Percentiles rank a stretch among this genome's conserved stretches.
Conservation (phyloP, 2,113 vertebrate species). For the Ctenomys sociabilis region DNA sequence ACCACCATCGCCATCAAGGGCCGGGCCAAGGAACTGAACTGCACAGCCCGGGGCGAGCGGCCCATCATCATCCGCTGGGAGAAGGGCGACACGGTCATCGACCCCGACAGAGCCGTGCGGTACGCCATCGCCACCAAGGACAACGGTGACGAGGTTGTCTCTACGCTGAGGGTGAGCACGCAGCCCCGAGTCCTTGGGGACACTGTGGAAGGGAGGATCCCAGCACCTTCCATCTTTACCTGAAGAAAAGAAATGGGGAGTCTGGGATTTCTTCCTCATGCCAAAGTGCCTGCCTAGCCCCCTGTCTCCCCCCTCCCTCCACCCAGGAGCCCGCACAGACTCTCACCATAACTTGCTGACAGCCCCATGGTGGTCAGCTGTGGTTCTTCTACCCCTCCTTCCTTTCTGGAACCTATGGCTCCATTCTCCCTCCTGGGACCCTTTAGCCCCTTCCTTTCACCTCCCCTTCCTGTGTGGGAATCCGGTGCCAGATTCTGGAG, state of each 20-base stretch:
- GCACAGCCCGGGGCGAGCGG: conserved; percentile 95
- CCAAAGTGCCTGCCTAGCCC: background rate
- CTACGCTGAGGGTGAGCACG: conserved; percentile 93
- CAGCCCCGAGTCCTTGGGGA: background rate
- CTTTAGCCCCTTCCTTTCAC: background rate
- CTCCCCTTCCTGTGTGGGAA: background rate
- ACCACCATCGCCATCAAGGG: conserved; percentile 99
- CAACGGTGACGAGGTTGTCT: conserved; percentile 96
- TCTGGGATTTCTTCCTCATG: background rate
- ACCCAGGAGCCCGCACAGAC: background rate
- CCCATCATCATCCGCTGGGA: conserved; percentile 99
- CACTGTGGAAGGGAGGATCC: background rate
- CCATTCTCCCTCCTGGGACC: background rate
- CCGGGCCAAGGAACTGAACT: conserved; percentile 97
- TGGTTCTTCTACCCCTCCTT: background rate
- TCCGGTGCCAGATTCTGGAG: background rate
- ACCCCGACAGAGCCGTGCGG: conserved; percentile 95
- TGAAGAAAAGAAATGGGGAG: background rate
- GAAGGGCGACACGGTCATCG: conserved; percentile 97
- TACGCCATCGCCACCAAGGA: conserved; percentile 97
- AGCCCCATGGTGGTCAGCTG: background rate
- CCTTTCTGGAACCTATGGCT: background rate
- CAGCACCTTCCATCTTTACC: background rate
- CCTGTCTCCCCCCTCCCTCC: background rate
- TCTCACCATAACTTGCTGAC: background rate